A percentile compares a stretch with the other conserved stretches of the same genome.
Conservation (phyloP, 2,888 invertebrate genomes). For the Microctonus aethiopoides region DNA sequence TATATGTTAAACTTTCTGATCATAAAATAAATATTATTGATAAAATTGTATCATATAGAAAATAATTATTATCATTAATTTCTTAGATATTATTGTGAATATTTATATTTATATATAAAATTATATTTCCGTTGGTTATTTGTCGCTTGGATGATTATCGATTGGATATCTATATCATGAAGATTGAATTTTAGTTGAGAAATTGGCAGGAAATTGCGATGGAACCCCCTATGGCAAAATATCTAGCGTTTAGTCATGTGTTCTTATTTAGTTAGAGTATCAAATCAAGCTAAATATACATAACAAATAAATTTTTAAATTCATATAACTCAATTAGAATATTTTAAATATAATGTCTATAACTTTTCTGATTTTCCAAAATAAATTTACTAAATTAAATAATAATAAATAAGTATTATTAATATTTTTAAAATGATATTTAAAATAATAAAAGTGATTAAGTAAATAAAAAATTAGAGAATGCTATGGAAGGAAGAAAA, state of each 20-base stretch:
- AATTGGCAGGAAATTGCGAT: slow-evolving; percentile 12
- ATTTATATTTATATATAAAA: background rate
- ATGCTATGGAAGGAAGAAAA: background rate
- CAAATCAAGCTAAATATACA: too few relatives aligned
- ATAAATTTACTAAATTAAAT: too few relatives aligned
- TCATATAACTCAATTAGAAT: too few relatives aligned
- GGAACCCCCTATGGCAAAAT: background rate
- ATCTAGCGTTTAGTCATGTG: background rate
- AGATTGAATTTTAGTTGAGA: background rate
- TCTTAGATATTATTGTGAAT: background rate
- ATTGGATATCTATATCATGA: background rate
- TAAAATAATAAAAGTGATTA: background rate
- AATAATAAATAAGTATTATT: too few relatives aligned
- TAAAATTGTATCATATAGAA: background rate
- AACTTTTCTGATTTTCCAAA: too few relatives aligned
- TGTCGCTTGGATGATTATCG: slow-evolving; percentile 2
- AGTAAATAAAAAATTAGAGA: background rate
- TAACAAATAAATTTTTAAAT: too few relatives aligned
- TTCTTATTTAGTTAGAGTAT: background rate
- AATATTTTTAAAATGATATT: too few relatives aligned
- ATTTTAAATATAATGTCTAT: too few relatives aligned
- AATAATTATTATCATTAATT: background rate
- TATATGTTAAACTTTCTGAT: background rate
- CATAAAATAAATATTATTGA: background rate
- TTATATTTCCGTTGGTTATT: background rate